A percentile compares a stretch with the other conserved stretches of the same genome.
Evolutionary conservation across 1,140 invertebrate species (phyloP).

Genomic region (Sycophaga agraensis): DNA sequence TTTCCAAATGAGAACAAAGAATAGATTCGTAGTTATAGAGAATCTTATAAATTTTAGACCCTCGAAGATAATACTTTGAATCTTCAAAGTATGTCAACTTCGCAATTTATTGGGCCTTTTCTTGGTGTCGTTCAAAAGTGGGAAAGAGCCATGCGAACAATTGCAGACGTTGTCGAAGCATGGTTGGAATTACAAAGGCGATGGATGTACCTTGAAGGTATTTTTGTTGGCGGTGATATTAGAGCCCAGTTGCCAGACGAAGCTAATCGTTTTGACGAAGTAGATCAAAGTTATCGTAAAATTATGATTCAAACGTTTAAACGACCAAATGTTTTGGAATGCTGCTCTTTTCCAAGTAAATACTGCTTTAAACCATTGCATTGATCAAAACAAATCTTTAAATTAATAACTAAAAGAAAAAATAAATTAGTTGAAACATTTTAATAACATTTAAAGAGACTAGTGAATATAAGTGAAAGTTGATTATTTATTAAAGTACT

Average conservation of each 20-base stretch:
- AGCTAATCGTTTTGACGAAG: conserved; percentile 84
- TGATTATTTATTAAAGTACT: no score
- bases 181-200: conserved; percentile 84
- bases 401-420: not conserved
- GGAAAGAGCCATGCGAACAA: conserved; percentile 77
- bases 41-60: conserved; percentile 15
- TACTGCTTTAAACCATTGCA: not conserved
- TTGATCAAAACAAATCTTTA: not conserved
- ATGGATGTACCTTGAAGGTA: conserved; percentile 89
- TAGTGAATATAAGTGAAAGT: no score
- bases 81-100: conserved; percentile 86
- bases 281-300: conserved; percentile 77
- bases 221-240: conserved; percentile 87
- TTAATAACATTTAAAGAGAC: no score
- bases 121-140: conserved; percentile 76
- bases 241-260: conserved; percentile 81
- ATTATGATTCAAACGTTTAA: conserved; percentile 83
- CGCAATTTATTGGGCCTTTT: conserved; percentile 87
- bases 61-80: conserved; percentile 88
- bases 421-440: no score
- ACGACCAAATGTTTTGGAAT: conserved; percentile 73
- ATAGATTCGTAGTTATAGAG: no score
- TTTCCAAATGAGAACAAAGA: no score
- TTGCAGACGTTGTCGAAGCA: conserved; percentile 82
- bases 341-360: conserved; percentile 66